phyloP scores from a whole-genome alignment of 2,797 vertebrate genomes.

The Geotrypetes seraphini region DNA sequence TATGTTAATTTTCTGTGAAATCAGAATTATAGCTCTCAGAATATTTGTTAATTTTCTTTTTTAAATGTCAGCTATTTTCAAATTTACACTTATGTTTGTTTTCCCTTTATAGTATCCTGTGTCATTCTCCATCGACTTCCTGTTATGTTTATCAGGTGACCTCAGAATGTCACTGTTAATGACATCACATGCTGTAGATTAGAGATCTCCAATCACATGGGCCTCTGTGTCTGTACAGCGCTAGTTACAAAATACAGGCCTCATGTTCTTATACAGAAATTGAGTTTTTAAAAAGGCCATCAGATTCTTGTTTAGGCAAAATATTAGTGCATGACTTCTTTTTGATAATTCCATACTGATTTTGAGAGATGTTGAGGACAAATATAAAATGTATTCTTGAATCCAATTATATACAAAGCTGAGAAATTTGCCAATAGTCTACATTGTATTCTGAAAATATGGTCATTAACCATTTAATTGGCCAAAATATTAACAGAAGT shows the following conservation, averaged over 20 bases:
- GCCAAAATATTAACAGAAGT: no score
- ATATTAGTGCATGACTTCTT: background rate
- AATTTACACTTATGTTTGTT: accelerated
- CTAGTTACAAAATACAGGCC: accelerated
- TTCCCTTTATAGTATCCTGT: background rate
- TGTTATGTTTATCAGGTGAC: constrained; percentile 1
- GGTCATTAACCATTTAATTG: no score
- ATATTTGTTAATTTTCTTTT: accelerated
- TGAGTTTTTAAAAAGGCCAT: background rate
- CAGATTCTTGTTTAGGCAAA: accelerated
- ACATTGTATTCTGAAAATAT: no score
- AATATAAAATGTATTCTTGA: no score
- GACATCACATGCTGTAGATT: constrained; percentile 4
- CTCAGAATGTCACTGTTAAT: background rate
- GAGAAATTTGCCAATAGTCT: no score
- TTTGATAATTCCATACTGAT: no score
- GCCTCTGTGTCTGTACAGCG: accelerated
- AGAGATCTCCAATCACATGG: constrained; percentile 1
- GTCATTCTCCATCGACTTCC: background rate
- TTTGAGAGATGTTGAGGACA: no score
- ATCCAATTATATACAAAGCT: no score
- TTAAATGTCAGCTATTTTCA: background rate
- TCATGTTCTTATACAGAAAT: background rate
- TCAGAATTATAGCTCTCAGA: background rate
- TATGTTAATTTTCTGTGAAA: constrained; percentile 1